phyloP scores from a whole-genome alignment of 2,888 invertebrate genomes.

The Agrochola lychnidis region DNA sequence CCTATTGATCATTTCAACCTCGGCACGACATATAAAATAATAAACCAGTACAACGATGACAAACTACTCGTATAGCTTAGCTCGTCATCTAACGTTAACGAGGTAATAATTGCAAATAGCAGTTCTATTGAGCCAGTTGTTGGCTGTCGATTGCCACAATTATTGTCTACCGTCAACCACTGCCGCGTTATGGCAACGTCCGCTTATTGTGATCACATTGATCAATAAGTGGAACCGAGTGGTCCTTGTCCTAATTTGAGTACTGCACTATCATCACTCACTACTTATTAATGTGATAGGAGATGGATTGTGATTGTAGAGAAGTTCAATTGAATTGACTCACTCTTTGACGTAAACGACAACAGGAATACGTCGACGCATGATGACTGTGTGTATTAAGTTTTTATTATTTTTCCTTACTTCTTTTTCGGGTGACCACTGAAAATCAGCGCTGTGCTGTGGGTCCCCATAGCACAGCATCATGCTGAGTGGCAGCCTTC shows the following conservation, averaged over 20 bases:
- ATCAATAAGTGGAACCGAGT: slow-evolving; percentile 79
- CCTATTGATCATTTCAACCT: slow-evolving; percentile 48
- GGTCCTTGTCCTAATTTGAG: slow-evolving; percentile 82
- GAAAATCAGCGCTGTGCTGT: too few relatives aligned
- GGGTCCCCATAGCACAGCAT: too few relatives aligned
- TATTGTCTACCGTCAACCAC: slow-evolving; percentile 75
- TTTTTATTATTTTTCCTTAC: too few relatives aligned
- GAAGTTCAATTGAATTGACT: slow-evolving; percentile 43
- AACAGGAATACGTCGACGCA: neutral
- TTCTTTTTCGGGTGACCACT: too few relatives aligned
- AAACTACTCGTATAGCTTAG: slow-evolving; percentile 38
- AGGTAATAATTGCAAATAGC: slow-evolving; percentile 63
- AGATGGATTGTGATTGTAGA: slow-evolving; percentile 32
- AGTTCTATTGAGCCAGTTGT: slow-evolving; percentile 69
- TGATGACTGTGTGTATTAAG: neutral
- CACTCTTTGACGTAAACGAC: slow-evolving; percentile 16
- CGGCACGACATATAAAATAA: slow-evolving; percentile 31
- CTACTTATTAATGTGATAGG: slow-evolving; percentile 52
- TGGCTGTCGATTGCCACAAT: slow-evolving; percentile 78
- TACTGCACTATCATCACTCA: slow-evolving; percentile 63
- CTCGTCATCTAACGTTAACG: slow-evolving; percentile 51
- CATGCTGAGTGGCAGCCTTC: too few relatives aligned
- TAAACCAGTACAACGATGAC: slow-evolving; percentile 53
- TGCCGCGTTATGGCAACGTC: slow-evolving; percentile 82
- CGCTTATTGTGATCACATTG: slow-evolving; percentile 86